Conservation (phyloP, 2,113 vertebrate genomes). For the Notechis scutatus region DNA sequence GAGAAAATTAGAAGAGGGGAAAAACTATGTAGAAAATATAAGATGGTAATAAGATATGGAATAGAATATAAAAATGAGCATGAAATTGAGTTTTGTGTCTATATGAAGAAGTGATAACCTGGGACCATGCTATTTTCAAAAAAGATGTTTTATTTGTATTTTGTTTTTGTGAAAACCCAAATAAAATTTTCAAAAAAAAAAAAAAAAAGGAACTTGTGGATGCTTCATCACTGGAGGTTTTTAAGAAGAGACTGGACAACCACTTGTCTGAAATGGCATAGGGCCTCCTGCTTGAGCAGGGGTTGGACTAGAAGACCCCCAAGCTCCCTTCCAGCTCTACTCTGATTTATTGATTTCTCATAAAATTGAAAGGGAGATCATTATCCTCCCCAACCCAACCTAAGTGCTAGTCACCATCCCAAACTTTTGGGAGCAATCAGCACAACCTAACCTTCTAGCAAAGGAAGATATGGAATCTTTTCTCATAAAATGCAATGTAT, state of each 20-base stretch:
- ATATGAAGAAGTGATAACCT: no score
- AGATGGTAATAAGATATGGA: no score
- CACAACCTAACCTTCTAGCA: not conserved
- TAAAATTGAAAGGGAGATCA: not conserved
- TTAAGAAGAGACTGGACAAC: not conserved
- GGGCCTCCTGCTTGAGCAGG: not conserved
- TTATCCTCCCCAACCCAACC: not conserved
- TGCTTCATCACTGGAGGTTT: not conserved
- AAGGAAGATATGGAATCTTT: not conserved
- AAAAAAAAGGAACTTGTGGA: not conserved
- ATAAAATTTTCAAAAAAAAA: no score
- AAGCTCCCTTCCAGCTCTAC: not conserved
- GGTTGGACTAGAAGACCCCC: not conserved
- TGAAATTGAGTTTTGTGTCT: no score
- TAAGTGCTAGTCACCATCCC: not conserved
- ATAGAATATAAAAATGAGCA: no score
- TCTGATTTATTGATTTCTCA: not conserved
- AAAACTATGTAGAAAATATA: no score
- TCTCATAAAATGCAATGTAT: not conserved
- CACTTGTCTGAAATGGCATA: not conserved
- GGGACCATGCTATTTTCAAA: no score
- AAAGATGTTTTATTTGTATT: no score
- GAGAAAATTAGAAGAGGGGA: no score
- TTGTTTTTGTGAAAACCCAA: no score
- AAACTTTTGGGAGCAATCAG: not conserved